Base-by-base conservation (phyloP, 2,797 vertebrate genomes). In the Pantherophis vulpinus region DNA sequence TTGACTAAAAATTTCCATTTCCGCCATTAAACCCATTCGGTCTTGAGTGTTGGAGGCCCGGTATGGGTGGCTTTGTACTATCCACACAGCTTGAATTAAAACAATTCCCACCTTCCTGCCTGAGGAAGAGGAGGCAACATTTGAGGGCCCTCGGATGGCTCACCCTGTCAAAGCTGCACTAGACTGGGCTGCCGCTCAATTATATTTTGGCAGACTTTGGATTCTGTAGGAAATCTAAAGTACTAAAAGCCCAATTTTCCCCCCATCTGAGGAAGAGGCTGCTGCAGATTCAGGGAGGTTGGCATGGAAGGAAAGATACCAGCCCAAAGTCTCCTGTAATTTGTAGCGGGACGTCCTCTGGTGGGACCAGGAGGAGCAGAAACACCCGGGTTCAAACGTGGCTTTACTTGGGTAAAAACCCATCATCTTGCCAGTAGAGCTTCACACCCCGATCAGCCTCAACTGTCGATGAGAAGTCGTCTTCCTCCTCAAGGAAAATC, bases 1-100 rank as follows among this genome's bases (percentile, higher is more conserved):
- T 32, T 3, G 70, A 20, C 32, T 32, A 3, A 37, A 74, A 37
- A 32, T 74, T 16, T 37, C 32, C 70, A 20, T n/a, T 29, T 66
- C 63, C 4, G 1, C 29, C 63, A 14, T 66, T n/a, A n/a, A n/a
- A 8, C 12, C 29, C 29, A n/a, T 6, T 2, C 0, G 0, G 5
- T 2, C 66, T 70, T 7, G 66, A 74, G 16, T 37, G 3, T 20
- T 0, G 70, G 32, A 37, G 70, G n/a, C 29, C 29, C 3, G 2
- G 60, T 29, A 29, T 70, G n/a, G n/a, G 13, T 29, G 13, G 5
- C 70, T 18, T 18, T 2, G 16, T 37, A 7, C 32, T 74, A 16
- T 0, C 16, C 70, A 20, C 70, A 37, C 16, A 74, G 32, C 3
- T 37, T 3, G 32, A 37, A 37, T 7, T 37, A 4, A 47, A 54